Evolutionary conservation across 2,113 vertebrate genomes (phyloP).

Genomic region (Prunella fulvescens): DNA sequence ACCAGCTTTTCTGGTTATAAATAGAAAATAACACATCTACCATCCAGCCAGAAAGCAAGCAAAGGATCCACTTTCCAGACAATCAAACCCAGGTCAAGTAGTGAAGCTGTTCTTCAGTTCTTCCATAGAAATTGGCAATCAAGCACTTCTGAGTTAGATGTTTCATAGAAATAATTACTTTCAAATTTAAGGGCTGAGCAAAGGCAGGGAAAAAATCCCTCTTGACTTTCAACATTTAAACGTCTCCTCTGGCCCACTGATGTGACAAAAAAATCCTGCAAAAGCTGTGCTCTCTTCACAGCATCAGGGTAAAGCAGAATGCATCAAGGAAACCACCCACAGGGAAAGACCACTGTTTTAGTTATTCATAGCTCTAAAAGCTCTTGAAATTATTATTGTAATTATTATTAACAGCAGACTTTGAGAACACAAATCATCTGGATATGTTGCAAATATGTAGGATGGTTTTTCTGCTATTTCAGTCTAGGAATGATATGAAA

Average conservation of each 20-base stretch:
- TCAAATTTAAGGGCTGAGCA: not conserved
- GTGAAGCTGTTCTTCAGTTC: not conserved
- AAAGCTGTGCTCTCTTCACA: not conserved
- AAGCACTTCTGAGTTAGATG: not conserved
- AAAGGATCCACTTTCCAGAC: not conserved
- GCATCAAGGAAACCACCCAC: not conserved
- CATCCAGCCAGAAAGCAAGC: not conserved
- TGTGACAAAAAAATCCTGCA: not conserved
- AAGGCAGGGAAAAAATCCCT: not conserved
- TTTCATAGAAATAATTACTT: not conserved
- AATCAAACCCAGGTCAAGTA: not conserved
- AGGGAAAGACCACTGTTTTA: not conserved
- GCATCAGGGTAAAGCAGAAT: not conserved
- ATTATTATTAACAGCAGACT: not conserved
- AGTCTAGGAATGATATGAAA: not conserved
- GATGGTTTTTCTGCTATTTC: not conserved
- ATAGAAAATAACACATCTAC: not conserved
- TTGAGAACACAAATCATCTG: not conserved
- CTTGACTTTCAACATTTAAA: not conserved
- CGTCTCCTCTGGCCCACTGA: not conserved
- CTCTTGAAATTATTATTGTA: not conserved
- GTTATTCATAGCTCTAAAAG: not conserved
- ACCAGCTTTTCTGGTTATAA: not conserved
- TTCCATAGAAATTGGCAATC: not conserved
- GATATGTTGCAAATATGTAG: not conserved